A percentile compares a stretch with the other conserved stretches of the same genome.
phyloP scores from a whole-genome alignment of 1,140 invertebrate genomes.

The Achatina immaculata region DNA sequence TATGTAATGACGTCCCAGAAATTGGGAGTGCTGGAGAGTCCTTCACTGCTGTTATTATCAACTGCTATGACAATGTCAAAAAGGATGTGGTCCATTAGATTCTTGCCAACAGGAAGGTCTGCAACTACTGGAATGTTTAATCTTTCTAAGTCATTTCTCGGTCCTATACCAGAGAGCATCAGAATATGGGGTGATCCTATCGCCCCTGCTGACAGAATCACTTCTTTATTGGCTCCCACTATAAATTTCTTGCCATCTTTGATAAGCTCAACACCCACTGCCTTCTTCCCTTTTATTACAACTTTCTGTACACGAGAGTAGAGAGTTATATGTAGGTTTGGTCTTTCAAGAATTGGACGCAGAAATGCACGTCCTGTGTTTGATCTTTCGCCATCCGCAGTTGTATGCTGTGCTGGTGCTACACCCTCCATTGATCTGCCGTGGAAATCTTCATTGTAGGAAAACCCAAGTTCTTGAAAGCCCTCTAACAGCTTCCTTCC shows the following conservation, averaged over 20 bases:
- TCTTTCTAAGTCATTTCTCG: conserved; percentile 63
- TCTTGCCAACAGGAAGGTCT: no score
- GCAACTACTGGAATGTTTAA: no score
- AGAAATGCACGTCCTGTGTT: no score
- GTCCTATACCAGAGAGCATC: conserved; percentile 92
- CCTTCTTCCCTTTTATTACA: conserved; percentile 48
- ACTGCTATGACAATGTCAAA: neutral
- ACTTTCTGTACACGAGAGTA: conserved; percentile 39
- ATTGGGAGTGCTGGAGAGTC: neutral
- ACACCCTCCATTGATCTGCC: no score
- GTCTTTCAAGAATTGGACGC: no score
- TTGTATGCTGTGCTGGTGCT: no score
- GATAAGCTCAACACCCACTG: conserved; percentile 63
- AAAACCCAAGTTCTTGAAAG: no score
- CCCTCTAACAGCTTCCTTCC: no score
- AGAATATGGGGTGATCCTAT: conserved; percentile 90
- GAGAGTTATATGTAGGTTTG: neutral
- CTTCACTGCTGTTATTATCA: neutral
- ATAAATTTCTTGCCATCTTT: conserved; percentile 70
- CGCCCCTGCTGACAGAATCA: conserved; percentile 84
- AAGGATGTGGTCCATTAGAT: no score
- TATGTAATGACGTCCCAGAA: neutral
- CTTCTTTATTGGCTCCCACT: conserved; percentile 82
- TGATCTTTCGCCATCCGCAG: no score
- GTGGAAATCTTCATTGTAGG: no score